phyloP scores from a whole-genome alignment of 2,888 invertebrate genomes.

The Labia minor region DNA sequence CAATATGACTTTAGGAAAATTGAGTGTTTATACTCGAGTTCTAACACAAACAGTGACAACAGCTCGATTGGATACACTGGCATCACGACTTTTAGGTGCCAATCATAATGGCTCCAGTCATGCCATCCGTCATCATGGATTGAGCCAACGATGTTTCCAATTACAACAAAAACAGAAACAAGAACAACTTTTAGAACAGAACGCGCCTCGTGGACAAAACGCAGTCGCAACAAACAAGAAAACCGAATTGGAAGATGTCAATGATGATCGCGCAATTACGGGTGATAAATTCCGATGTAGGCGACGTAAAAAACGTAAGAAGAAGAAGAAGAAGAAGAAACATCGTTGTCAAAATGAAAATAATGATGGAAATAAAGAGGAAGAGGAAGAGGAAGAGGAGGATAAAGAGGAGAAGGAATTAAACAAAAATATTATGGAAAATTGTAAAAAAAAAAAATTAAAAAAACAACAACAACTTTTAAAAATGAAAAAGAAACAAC shows the following conservation, averaged over 20 bases:
- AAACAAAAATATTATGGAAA: background rate
- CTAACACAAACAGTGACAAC: slow-evolving; percentile 48
- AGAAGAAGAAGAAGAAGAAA: slow-evolving; percentile 31
- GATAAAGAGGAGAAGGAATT: background rate
- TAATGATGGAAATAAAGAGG: slow-evolving; percentile 40
- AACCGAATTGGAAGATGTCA: background rate
- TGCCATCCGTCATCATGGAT: slow-evolving; percentile 25
- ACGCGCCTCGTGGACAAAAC: background rate
- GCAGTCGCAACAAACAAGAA: background rate
- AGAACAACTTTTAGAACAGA: background rate
- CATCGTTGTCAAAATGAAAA: slow-evolving; percentile 32
- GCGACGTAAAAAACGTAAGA: slow-evolving; percentile 42
- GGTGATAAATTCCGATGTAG: slow-evolving; percentile 40
- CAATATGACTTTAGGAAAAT: slow-evolving; percentile 55
- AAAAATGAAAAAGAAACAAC: slow-evolving; percentile 13
- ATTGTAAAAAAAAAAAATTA: slow-evolving; percentile 14
- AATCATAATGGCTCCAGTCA: slow-evolving; percentile 15
- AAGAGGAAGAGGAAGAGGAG: slow-evolving; percentile 29
- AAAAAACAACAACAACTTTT: background rate
- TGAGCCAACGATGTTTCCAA: slow-evolving; percentile 25
- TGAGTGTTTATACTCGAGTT: slow-evolving; percentile 63
- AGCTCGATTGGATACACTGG: slow-evolving; percentile 41
- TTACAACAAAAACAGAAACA: slow-evolving; percentile 16
- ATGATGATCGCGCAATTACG: slow-evolving; percentile 29
- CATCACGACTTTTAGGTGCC: slow-evolving; percentile 20